Base-by-base conservation (phyloP, 2,113 vertebrate genomes). In the Varanus komodoensis region DNA sequence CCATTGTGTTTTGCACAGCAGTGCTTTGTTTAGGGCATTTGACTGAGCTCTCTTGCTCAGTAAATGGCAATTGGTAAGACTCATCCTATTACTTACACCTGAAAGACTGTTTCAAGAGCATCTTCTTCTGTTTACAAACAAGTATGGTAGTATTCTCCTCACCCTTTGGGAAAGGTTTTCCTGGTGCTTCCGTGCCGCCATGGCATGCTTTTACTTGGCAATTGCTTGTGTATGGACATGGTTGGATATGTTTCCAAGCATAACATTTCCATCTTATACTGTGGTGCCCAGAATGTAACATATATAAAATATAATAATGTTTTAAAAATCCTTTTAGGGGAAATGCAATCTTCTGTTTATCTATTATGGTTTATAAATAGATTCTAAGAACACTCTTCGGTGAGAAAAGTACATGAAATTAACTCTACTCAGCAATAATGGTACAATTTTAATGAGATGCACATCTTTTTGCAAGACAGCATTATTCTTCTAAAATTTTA, bases 291-390 rank as follows among this genome's bases (percentile, higher is more conserved):
- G 69, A 54, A 54, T n/a, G 2, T 68, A 27, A 50, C 75, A 4
- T 8, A 9, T 92, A 27, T 54, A 78, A 67, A 83, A 38, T 32
- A 6, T 44, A 44, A 44, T 44, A 23, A 83, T 83, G 82, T 21
- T 83, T 4, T 44, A 74, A 91, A 64, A 23, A 85, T 0, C 54
- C 5, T 57, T 57, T 57, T 81, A 1, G 90, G 82, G n/a, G 12
- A 34, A 68, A 61, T 0, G 2, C 68, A 89, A 3, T 2, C 27
- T 84, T 92, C 80, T 87, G 87, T 86, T 88, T 64, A 19, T 7
- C 82, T 89, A 74, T 93, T 79, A 0, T 83, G 21, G 57, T 17
- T 91, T 91, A 94, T 91, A 38, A 91, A 92, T 83, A 71, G 2
- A 71, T 91, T 90, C 67, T 78, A 88, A n/a, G n/a, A 92, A 1